These are phyloP conservation scores for Phylloscopus collybita DNA, from an alignment of 2,797 vertebrate genomes.

Conservation along the genomic window DNA sequence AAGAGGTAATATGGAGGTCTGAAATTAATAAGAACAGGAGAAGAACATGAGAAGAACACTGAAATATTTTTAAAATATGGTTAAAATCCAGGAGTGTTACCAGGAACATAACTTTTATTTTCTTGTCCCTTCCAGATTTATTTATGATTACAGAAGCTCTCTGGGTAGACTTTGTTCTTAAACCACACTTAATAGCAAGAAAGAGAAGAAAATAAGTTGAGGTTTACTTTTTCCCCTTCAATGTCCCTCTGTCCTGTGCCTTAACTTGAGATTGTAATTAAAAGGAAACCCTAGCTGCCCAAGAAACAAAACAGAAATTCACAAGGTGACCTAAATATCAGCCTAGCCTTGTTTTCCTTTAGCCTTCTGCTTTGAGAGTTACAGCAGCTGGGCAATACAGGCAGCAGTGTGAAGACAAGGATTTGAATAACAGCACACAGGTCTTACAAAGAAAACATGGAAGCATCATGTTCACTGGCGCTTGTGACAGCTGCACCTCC, in stretches of 20 bases:
- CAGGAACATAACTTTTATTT: background rate
- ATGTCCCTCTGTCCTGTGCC: background rate
- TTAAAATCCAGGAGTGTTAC: background rate
- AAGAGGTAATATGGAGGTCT: background rate
- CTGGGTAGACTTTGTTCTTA: background rate
- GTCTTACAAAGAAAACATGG: background rate
- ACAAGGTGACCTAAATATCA: background rate
- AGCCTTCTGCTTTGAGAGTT: background rate
- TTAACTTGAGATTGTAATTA: background rate
- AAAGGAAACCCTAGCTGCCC: background rate
- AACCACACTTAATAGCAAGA: background rate
- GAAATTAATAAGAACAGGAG: background rate
- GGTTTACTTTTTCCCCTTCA: background rate
- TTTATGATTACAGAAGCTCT: background rate
- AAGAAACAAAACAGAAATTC: constrained; percentile 7
- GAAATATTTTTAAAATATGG: background rate
- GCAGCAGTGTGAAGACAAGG: background rate
- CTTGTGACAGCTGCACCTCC: rapidly evolving
- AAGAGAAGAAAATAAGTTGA: background rate
- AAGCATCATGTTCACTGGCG: background rate
- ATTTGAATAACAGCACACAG: background rate
- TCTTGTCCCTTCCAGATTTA: background rate
- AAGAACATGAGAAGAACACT: background rate
- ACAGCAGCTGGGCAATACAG: background rate
- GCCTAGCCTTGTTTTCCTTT: background rate